Evolutionary conservation across 37 sponge, comb jelly and placozoan genomes (phyloP), one percentile per base, ranked within the genome.

Genomic region (Tethya wilhelma): DNA sequence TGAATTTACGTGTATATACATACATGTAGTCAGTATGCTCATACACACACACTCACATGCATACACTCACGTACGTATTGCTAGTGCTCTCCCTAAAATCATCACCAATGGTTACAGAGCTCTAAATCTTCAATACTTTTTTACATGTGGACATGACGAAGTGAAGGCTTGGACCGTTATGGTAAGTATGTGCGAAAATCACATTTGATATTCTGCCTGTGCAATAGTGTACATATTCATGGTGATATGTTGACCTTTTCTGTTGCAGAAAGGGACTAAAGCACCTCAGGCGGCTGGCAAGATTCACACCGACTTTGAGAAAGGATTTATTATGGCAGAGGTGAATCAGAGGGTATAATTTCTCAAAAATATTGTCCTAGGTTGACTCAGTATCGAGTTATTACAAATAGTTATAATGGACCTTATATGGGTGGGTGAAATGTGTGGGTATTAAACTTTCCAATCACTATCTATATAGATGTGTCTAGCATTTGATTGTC

Each of bases 251-350:
- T 49, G 53, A 19, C 44, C n/a, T 45, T 23, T 43, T 39, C 9
- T 49, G 0, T 37, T 87, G 19, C 74, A 95, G 89, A 87, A 90
- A 79, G 91, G 89, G 31, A 95, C 98, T 0, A 98, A 98, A 77
- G 98, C 98, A 0, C 96, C 98, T 0, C 96, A 98, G 34, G 98
- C 98, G 33, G 98, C 84, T 8, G 98, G 98, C 8, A 95, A 88
- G 67, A 98, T 98, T 34, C 98, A 98, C 79, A 93, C 91, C 12
- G 98, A 98, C 69, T 95, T 98, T 88, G 98, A 98, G 73, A 95
- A 90, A 59, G 98, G 98, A 38, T 98, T 98, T 67, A 98, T 98
- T 77, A 98, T 95, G 93, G 98, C 98, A 7, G 96, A 96, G 78
- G 91, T 91, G 2, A 44, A 55, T 1, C n/a, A n/a, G n/a, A n/a